Percentiles rank a stretch among this genome's conserved stretches.
These are phyloP conservation scores for Nomada hirtipes DNA, from an alignment of 2,888 invertebrate genomes.

Conservation along the genomic window DNA sequence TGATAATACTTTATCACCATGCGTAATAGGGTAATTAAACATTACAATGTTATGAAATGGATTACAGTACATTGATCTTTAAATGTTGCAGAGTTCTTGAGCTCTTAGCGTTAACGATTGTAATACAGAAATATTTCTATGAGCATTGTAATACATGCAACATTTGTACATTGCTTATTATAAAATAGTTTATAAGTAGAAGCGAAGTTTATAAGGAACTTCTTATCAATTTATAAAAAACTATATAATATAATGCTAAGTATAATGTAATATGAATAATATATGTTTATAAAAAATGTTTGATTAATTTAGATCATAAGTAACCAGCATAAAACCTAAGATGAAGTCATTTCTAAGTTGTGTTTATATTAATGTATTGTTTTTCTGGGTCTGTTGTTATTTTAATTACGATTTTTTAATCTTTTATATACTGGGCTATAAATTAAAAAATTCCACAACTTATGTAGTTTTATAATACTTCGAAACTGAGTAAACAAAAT, in stretches of 20 bases:
- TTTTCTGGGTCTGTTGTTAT: background rate
- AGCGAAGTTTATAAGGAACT: background rate
- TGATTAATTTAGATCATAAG: constrained; percentile 9
- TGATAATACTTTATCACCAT: constrained; percentile 17
- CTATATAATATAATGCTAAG: too few relatives aligned
- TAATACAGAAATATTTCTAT: background rate
- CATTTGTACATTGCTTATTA: background rate
- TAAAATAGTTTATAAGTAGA: constrained; percentile 20
- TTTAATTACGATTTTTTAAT: background rate
- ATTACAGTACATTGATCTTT: constrained; percentile 1
- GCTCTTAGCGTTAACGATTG: constrained; percentile 12
- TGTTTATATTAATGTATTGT: background rate
- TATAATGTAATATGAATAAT: background rate
- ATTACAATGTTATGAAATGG: background rate
- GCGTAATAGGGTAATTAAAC: background rate
- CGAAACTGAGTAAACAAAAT: background rate
- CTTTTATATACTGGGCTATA: background rate
- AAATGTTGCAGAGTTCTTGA: background rate
- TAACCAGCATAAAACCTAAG: background rate
- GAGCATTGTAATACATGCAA: background rate
- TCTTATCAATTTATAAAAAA: background rate
- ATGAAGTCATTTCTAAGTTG: constrained; percentile 6
- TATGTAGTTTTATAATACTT: background rate
- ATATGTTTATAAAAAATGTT: background rate
- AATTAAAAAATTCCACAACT: background rate